Base-by-base conservation (phyloP, 1,140 invertebrate genomes). In the Hylyphantes graminicola region DNA sequence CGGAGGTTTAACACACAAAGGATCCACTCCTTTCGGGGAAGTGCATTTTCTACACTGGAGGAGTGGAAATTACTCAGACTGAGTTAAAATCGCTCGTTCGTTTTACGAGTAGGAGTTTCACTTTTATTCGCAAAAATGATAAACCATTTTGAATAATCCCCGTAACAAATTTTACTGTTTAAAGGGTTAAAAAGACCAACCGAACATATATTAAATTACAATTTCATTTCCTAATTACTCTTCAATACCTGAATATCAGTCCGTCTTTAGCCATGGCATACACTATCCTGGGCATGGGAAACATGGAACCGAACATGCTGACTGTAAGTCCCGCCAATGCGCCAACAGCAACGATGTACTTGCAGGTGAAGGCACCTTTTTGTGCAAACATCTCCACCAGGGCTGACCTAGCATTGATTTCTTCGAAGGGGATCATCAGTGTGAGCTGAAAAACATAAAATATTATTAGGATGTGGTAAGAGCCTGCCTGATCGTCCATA, bases 221-320 rank as follows among this genome's bases (percentile, higher is more conserved):
- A 1, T 35, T 35, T 35, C 5, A 35, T 5, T 35, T 2, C 35
- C 1, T 35, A 35, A 2, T 2, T 5, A 35, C 35, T 35, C 15
- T 79, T 90, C n/a, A n/a, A n/a, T 91, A 94, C 93, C 92, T 92
- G 89, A 96, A 97, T 87, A 99, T 94, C 11, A 98, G 92, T 50
- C 96, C 96, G 89, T 98, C 97, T 88, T 94, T 93, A 21, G 96
- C 96, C 96, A 98, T 98, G 51, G 96, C 95, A 89, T 97, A 98
- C 9, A 98, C 93, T 84, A 98, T 94, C 85, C 97, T 92, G 4
- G 97, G 97, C 93, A 98, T 95, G 5, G 96, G 96, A 89, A 97
- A 98, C 94, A 98, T 97, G n/a, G 95, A 96, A 13, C 96, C 97
- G 86, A 98, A 96, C 94, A 98, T 89, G 85, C 95, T 96, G 6